Conservation (phyloP, 2,888 invertebrate species). For the Netelia melanura region DNA sequence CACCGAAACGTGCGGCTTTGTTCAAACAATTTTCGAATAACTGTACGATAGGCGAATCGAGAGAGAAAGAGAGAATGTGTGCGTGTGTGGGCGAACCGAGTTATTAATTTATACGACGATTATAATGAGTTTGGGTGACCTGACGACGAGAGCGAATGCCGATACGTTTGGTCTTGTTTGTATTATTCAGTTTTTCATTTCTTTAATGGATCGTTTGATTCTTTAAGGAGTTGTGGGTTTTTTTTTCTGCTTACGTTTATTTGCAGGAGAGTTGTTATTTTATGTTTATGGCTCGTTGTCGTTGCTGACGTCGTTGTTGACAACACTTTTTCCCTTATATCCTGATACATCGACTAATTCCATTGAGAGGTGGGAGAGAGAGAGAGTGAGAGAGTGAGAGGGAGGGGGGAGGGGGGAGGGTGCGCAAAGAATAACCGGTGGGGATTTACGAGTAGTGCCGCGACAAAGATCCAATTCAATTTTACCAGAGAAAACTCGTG, state of each 20-base stretch:
- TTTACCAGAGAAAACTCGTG: conserved; percentile 31
- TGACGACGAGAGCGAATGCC: background rate
- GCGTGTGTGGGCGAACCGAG: conserved; percentile 45
- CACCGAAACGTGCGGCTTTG: conserved; percentile 70
- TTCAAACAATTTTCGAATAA: conserved; percentile 79
- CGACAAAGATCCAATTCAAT: conserved; percentile 64
- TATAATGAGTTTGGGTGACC: conserved; percentile 39
- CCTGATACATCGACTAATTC: conserved; percentile 78
- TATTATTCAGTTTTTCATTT: background rate
- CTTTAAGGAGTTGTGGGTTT: background rate
- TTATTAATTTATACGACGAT: conserved; percentile 73
- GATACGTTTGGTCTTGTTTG: background rate
- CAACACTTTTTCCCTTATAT: conserved; percentile 33
- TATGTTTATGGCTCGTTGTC: conserved; percentile 54
- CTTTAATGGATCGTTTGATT: background rate
- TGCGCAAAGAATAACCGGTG: background rate
- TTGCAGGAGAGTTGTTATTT: conserved; percentile 46
- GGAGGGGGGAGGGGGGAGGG: background rate
- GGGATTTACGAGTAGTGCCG: conserved; percentile 67
- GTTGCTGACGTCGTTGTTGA: conserved; percentile 34
- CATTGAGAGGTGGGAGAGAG: conserved; percentile 73
- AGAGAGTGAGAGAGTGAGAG: conserved; percentile 69
- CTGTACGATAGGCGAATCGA: conserved; percentile 53
- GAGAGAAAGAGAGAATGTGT: conserved; percentile 25
- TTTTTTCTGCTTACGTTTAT: background rate